Conservation (phyloP, 2,888 invertebrate genomes). For the Xanthorhoe spadicearia region DNA sequence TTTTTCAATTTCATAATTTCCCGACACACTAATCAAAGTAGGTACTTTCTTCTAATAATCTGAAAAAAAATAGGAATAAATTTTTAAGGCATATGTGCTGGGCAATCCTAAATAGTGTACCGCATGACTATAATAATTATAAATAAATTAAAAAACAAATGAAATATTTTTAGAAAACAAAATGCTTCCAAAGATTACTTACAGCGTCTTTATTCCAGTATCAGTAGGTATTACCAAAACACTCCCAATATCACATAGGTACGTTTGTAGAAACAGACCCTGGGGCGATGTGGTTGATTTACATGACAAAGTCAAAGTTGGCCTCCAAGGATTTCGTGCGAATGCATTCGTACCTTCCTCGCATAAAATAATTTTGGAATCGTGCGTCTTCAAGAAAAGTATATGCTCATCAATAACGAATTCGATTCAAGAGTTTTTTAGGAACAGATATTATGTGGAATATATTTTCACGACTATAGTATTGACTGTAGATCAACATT, state of each 20-base stretch:
- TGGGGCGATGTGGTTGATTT: constrained; percentile 72
- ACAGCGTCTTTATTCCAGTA: neutral
- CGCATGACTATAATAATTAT: no score
- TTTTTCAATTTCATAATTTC: no score
- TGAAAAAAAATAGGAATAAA: no score
- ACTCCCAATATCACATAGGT: constrained; percentile 43
- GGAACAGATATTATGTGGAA: neutral
- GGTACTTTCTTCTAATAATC: no score
- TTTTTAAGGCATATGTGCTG: no score
- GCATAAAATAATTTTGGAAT: constrained; percentile 27
- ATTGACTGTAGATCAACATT: no score
- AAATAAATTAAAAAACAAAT: no score
- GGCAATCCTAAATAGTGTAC: no score
- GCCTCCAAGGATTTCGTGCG: constrained; percentile 64
- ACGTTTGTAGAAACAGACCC: constrained; percentile 65
- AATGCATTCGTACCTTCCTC: constrained; percentile 46
- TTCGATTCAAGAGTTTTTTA: neutral
- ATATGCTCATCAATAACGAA: neutral
- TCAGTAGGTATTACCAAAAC: constrained; percentile 12
- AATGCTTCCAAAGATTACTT: no score
- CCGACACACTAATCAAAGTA: no score
- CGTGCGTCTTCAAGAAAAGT: neutral
- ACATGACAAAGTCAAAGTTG: constrained; percentile 79
- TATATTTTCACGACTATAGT: no score
- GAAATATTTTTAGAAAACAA: no score